Base-by-base conservation (phyloP, 2,797 vertebrate genomes). In the Carduelis carduelis region DNA sequence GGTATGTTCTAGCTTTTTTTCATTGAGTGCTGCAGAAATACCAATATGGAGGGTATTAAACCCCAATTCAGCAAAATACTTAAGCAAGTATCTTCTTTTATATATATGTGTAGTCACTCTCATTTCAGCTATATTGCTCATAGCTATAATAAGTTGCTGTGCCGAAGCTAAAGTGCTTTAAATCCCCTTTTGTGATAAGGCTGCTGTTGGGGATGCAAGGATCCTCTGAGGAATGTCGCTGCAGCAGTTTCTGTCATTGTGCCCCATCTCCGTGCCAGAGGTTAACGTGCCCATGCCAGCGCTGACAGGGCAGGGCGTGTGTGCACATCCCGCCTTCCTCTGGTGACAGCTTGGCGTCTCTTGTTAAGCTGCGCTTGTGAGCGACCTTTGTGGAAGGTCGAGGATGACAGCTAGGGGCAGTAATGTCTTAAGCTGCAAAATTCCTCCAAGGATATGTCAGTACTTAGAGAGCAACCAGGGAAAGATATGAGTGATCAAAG, bases 151-250 rank as follows among this genome's bases (percentile, higher is more conserved):
- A 37, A 32, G 28, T 57, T n/a, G 17, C 39, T 75, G 20, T 52
- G 35, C 14, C 0, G 0, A 83, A 69, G 28, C 4, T 24, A 34
- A 75, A 88, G 14, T 0, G 0, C 12, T 47, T 74, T 47, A 27
- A 83, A 85, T 28, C 7, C 7, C 7, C 8, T 49, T 76, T 60
- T 32, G 35, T 64, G 57, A 1, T 9, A 18, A 78, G 56, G 60
- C 35, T 88, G 1, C 8, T 21, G 32, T 39, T 83, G 10, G 11
- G 70, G n/a, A 32, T 47, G 35, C 46, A 47, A 66, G 23, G 14
- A 9, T 64, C 9, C 55, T 74, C 23, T 32, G 63, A 55, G 52
- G 43, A 27, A 7, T 5, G 27, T 32, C 44, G 30, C 74, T 72
- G 55, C 59, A 26, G 72, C 56, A 41, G 35, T 69, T 71, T 3